Conservation (phyloP, 2,888 invertebrate species). For the Diarsia mendica region DNA sequence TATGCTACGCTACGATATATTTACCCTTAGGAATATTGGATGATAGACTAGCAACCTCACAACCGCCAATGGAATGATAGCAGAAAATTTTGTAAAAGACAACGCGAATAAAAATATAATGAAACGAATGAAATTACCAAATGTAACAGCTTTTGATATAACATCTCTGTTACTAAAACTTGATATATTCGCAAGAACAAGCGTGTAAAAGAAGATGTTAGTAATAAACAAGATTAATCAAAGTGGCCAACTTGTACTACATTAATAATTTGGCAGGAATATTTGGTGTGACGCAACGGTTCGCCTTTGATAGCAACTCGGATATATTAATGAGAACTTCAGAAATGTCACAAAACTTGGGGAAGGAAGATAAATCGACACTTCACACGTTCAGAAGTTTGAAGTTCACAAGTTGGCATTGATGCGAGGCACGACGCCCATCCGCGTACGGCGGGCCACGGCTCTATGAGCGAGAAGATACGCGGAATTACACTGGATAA, state of each 20-base stretch:
- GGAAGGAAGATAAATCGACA: constrained; percentile 68
- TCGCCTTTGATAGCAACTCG: constrained; percentile 62
- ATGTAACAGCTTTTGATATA: constrained; percentile 39
- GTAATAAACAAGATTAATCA: constrained; percentile 60
- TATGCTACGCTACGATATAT: neutral
- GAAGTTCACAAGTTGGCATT: constrained; percentile 69
- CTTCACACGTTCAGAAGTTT: constrained; percentile 68
- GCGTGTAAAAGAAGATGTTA: constrained; percentile 52
- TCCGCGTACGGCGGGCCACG: constrained; percentile 53
- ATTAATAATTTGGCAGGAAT: constrained; percentile 58
- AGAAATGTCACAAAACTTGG: constrained; percentile 64
- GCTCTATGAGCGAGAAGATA: constrained; percentile 27
- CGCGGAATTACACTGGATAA: constrained; percentile 51
- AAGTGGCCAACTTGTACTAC: constrained; percentile 57
- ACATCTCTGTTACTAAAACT: constrained; percentile 29
- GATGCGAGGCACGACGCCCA: constrained; percentile 61
- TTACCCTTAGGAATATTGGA: neutral
- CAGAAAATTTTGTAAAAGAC: neutral
- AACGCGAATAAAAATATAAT: constrained; percentile 6
- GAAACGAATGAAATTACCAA: constrained; percentile 18
- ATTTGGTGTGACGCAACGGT: constrained; percentile 55
- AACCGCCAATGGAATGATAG: neutral
- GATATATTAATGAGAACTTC: constrained; percentile 64
- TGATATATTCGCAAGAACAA: constrained; percentile 56
- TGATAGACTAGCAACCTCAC: neutral